A percentile compares a stretch with the other conserved stretches of the same genome.
phyloP scores from a whole-genome alignment of 2,113 vertebrate genomes.

The Hyperopisus bebe region DNA sequence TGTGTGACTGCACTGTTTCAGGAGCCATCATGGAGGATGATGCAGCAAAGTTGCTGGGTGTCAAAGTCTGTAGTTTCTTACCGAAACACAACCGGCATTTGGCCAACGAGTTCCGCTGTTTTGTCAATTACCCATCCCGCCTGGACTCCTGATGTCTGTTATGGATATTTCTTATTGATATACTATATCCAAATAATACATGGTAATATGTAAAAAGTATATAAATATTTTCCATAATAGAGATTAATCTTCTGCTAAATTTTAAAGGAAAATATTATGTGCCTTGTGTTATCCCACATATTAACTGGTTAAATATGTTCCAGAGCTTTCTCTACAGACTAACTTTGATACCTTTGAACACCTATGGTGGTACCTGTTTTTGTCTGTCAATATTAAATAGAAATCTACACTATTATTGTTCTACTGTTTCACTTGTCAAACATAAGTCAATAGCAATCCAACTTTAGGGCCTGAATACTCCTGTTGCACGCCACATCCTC shows the following conservation, averaged over 20 bases:
- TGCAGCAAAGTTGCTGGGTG: slow-evolving; percentile 68
- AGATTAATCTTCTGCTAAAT: background rate
- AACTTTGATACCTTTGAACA: background rate
- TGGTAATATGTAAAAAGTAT: background rate
- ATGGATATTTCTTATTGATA: background rate
- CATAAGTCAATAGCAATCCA: background rate
- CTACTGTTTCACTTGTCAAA: background rate
- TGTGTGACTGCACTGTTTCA: slow-evolving; percentile 44
- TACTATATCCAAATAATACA: background rate
- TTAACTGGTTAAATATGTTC: background rate
- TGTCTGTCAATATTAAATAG: background rate
- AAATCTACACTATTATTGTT: background rate
- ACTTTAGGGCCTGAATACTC: background rate
- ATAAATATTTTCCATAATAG: background rate
- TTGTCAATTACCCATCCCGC: slow-evolving; percentile 73
- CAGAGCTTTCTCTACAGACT: background rate
- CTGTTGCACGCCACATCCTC: background rate
- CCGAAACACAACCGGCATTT: slow-evolving; percentile 79
- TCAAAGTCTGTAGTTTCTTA: slow-evolving; percentile 77
- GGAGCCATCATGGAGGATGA: slow-evolving; percentile 80
- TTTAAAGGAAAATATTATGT: background rate
- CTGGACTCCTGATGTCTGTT: slow-evolving; percentile 53
- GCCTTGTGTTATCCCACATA: background rate
- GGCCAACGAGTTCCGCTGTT: slow-evolving; percentile 91
- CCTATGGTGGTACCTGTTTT: background rate